Conservation (phyloP, 2,797 vertebrate species). For the Pyrocephalus nanus region DNA sequence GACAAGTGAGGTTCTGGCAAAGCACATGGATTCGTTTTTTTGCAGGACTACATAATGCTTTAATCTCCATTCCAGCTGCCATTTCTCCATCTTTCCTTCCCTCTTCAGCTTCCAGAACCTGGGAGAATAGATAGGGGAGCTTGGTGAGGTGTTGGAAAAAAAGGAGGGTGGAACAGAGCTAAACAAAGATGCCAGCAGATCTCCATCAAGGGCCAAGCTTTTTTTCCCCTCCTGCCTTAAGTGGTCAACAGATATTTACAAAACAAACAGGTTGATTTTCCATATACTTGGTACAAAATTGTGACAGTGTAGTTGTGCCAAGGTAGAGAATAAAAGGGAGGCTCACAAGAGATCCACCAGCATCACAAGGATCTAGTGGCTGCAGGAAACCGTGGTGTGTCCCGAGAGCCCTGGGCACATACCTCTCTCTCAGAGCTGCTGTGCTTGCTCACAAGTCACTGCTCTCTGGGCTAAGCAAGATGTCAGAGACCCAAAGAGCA, state of each 20-base stretch:
- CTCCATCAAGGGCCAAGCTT: neutral
- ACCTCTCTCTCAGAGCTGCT: fast-evolving
- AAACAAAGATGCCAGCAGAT: neutral
- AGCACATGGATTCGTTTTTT: neutral
- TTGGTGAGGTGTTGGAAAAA: neutral
- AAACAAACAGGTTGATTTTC: neutral
- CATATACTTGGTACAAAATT: neutral
- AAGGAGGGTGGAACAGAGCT: neutral
- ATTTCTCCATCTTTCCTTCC: neutral
- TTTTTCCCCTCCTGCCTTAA: neutral
- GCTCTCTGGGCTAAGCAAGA: neutral
- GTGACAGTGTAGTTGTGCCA: fast-evolving
- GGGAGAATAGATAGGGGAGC: neutral
- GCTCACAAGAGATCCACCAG: neutral
- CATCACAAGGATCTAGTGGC: fast-evolving
- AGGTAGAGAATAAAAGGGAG: neutral
- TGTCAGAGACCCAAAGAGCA: neutral
- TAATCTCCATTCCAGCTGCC: neutral
- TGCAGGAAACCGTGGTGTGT: neutral
- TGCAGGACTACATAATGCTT: neutral
- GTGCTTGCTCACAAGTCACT: neutral
- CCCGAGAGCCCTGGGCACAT: neutral
- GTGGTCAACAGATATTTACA: neutral
- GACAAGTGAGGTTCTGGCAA: neutral
- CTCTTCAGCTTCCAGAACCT: neutral